Base-by-base conservation (phyloP, 2,888 invertebrate genomes). In the Slavum lentiscoides region DNA sequence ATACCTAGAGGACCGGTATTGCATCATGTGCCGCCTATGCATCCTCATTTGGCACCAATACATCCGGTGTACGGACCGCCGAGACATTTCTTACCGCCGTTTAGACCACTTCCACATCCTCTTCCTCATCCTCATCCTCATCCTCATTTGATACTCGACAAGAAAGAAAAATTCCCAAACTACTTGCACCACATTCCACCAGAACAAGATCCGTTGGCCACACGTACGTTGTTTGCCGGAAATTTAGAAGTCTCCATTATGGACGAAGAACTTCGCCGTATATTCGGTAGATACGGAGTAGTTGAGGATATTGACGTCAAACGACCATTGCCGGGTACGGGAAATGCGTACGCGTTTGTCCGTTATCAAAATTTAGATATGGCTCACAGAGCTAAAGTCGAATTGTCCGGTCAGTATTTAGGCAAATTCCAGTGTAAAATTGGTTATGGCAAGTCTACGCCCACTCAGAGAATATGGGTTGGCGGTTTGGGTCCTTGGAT, bases 231-330 rank as follows among this genome's bases (percentile, higher is more conserved):
- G 17, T 99, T 99, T 88, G 97, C 98, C 70, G 99, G 98, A 64
- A 99, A 99, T 87, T 89, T 99, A 84, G 98, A 98, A 88, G 94
- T 97, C n/a, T 96, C 97, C 85, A 98, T 98, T 84, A 93, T 95
- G 2, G 97, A 98, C 86, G 95, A 95, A 84, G 97, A 97, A 85
- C 88, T 98, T n/a, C 89, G 96, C 17, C 90, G 96, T 82, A 96
- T 98, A 83, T 99, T 99, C 88, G 95, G 96, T 58, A 91, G 95
- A 82, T 99, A 96, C 87, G 99, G 99, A 61, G 91, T 94, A 83
- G 95, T 99, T 21, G 98, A 99, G 86, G 98, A 98, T 85, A 96
- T 99, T 85, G 98, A 99, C 85, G 98, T 99, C 73, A 99, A 99
- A 86, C 89, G 97, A 49, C 98, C 98, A 0, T 94, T 95, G 0